Evolutionary conservation across 2,888 invertebrate genomes (phyloP).

Genomic region (Lysandra coridon): DNA sequence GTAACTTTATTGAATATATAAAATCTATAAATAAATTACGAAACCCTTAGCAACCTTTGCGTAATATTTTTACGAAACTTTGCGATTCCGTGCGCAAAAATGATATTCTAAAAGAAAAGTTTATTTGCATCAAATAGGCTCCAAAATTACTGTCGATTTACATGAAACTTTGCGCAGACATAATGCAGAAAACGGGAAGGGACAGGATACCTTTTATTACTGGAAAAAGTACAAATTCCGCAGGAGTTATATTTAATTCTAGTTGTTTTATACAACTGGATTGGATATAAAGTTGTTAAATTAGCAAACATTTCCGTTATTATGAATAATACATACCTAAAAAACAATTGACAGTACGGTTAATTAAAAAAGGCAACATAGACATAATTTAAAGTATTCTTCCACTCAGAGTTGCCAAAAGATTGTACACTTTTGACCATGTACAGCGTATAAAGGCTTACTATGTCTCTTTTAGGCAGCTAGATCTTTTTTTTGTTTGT

Average conservation of each 20-base stretch:
- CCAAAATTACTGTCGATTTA: not conserved
- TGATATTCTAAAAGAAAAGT: too few species aligned
- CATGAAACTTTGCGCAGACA: too few species aligned
- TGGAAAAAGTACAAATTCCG: too few species aligned
- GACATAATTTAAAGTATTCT: not conserved
- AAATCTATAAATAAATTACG: not conserved
- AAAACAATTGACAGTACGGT: not conserved
- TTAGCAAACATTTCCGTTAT: not conserved
- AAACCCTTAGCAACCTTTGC: not conserved
- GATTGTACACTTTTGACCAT: not conserved
- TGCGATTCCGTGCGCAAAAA: not conserved
- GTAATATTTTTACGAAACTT: not conserved
- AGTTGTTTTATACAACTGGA: too few species aligned
- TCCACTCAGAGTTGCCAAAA: not conserved
- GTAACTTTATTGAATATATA: not conserved
- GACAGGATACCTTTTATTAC: too few species aligned
- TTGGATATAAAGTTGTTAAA: too few species aligned
- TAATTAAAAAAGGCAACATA: not conserved
- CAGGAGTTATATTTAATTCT: too few species aligned
- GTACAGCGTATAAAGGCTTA: not conserved
- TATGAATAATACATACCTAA: not conserved
- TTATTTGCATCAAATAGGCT: too few species aligned
- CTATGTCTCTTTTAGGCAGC: not conserved
- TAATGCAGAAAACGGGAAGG: too few species aligned
- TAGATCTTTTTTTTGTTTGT: not conserved